phyloP scores from a whole-genome alignment of 2,113 vertebrate species.

The Chunga burmeisteri region DNA sequence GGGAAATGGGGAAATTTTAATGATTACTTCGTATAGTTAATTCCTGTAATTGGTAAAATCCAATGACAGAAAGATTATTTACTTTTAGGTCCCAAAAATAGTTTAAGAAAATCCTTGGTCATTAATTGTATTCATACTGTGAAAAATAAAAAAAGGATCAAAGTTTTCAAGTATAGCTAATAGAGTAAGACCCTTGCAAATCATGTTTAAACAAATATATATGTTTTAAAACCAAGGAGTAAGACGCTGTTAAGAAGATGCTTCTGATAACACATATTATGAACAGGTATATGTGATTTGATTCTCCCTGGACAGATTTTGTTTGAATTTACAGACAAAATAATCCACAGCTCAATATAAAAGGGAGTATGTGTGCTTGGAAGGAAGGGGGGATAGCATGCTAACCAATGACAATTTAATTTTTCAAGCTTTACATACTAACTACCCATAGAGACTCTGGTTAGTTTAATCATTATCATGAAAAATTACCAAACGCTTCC shows the following conservation, averaged over 20 bases:
- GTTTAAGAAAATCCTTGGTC: neutral
- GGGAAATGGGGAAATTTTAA: neutral
- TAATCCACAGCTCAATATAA: neutral
- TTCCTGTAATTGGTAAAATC: neutral
- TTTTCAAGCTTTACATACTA: neutral
- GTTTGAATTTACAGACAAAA: neutral
- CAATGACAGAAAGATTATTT: neutral
- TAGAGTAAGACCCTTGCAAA: neutral
- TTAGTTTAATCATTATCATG: neutral
- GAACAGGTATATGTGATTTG: neutral
- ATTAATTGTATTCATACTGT: neutral
- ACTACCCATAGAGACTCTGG: neutral
- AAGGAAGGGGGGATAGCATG: neutral
- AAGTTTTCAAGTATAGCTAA: neutral
- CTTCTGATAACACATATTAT: neutral
- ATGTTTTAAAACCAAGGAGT: neutral
- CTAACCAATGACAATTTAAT: neutral
- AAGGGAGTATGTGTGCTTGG: neutral
- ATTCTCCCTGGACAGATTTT: neutral
- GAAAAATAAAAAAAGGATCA: neutral
- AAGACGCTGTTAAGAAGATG: neutral
- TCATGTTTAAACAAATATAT: neutral
- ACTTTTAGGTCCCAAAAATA: neutral
- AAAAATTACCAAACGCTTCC: conserved; percentile 13
- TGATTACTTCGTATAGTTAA: neutral